A percentile compares a stretch with the other conserved stretches of the same genome.
Evolutionary conservation across 2,888 invertebrate genomes (phyloP).

Genomic region (Tethea ocularis): DNA sequence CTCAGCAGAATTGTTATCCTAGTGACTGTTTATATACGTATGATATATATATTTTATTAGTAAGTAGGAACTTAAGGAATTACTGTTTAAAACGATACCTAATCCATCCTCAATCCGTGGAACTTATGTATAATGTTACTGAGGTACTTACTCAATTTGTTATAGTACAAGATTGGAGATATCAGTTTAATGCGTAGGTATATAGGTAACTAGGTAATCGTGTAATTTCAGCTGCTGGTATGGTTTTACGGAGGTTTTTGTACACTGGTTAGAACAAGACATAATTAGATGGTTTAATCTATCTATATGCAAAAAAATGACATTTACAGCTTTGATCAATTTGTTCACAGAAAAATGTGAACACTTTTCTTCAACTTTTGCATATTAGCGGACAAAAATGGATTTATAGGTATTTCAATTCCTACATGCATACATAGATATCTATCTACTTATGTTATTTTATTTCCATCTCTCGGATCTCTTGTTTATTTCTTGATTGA

Average conservation of each 20-base stretch:
- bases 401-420: no score
- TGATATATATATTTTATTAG: neutral
- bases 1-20: neutral
- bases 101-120: constrained; percentile 1
- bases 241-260: neutral
- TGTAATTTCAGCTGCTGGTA: neutral
- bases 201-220: constrained; percentile 3
- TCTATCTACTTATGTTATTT: no score
- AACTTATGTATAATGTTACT: constrained; percentile 1
- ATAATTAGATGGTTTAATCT: neutral
- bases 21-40: neutral
- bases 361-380: no score
- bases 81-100: neutral
- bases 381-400: no score
- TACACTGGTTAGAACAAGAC: neutral
- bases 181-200: neutral
- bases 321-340: no score
- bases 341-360: no score
- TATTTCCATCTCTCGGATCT: no score
- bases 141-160: constrained; percentile 4
- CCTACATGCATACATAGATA: no score
- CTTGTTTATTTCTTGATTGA: no score
- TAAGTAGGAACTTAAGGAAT: neutral
- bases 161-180: neutral
- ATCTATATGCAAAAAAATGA: neutral